Percentiles rank a stretch among this genome's conserved stretches.
phyloP scores from a whole-genome alignment of 2,888 invertebrate species.

The Zhengitettix transpicula region DNA sequence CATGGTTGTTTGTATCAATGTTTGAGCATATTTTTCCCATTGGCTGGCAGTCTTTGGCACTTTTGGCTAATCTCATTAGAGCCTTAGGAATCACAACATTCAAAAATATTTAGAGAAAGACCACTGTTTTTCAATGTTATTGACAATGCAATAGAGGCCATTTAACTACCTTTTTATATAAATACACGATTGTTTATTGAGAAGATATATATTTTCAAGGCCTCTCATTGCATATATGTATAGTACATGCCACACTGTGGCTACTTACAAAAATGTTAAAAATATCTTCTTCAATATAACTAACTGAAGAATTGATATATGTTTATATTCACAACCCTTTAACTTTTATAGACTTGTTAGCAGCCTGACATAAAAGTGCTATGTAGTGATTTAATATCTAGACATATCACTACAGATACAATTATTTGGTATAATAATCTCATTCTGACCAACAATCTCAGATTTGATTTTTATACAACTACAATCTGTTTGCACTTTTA shows the following conservation, averaged over 20 bases:
- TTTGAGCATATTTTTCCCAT: background rate
- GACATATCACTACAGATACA: background rate
- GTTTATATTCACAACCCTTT: background rate
- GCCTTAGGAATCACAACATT: background rate
- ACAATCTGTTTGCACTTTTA: no score
- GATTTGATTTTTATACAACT: no score
- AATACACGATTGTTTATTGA: background rate
- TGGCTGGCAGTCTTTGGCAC: conserved; percentile 8
- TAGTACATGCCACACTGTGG: background rate
- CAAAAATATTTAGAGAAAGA: background rate
- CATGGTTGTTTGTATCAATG: no score
- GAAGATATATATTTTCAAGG: background rate
- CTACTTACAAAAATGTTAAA: background rate
- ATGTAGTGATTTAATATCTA: background rate
- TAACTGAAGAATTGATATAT: background rate
- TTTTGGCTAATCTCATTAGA: background rate
- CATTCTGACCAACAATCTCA: no score
- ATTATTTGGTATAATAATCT: background rate
- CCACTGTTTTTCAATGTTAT: background rate
- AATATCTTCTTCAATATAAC: background rate
- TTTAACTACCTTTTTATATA: background rate
- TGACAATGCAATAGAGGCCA: background rate
- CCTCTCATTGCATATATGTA: background rate
- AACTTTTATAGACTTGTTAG: background rate
- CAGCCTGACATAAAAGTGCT: background rate